Base-by-base conservation (phyloP, 2,888 invertebrate species). In the Xestia xanthographa region DNA sequence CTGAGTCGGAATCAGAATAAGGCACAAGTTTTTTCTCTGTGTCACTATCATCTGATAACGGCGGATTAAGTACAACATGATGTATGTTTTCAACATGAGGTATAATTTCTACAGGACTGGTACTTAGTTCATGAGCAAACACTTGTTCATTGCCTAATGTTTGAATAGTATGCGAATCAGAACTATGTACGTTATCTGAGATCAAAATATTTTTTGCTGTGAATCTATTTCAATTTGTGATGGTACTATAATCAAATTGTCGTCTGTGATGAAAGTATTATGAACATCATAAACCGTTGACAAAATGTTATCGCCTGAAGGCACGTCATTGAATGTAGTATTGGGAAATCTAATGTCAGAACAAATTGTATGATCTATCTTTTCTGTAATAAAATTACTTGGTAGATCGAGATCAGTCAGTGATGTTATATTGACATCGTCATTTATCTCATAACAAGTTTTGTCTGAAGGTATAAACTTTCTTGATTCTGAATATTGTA, bases 1-100 rank as follows among this genome's bases (percentile, higher is more conserved):
- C 72, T 56, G 77, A 56, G 67, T 77, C 72, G 1, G 72, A 72
- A 68, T 72, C 71, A 38, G 71, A 71, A 66, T 76, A 75, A 65
- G 71, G 76, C 66, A 76, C 71, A 66, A 76, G 66, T 50, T 66
- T 66, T 50, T 76, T 60, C 50, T 60, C 56, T 71, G 5, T 71
- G 20, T 66, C 73, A 71, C 76, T 76, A 50, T 12, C 65, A 76
- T 66, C 45, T 29, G 66, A 66, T 34, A 50, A 34, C 34, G 66
- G 66, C 8, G 66, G 66, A 66, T 66, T 66, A 50, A 14, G 50
- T 67, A 53, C 0, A 67, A 38, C 67, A 50, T 67, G 34, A 38
- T 50, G 34, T 67, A 50, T 53, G 38, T 67, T 67, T 53, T n/a
- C 38, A 67, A 53, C 38, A 67, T 38, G 38, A 38, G 38, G 38